phyloP scores from a whole-genome alignment of 1,140 invertebrate species.

The Zophobas atratus region DNA sequence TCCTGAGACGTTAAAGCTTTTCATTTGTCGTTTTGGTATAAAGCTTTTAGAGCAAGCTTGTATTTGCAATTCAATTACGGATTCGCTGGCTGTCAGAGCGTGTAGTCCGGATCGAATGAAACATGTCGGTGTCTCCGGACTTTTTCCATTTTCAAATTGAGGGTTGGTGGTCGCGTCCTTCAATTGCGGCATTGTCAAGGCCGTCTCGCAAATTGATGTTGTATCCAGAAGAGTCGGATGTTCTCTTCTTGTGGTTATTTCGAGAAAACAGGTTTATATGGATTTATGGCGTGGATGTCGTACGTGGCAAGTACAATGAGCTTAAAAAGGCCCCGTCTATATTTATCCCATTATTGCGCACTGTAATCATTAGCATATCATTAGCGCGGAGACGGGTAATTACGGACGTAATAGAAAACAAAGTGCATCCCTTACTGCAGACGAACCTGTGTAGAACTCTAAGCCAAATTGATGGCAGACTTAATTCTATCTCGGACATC shows the following conservation, averaged over 20 bases:
- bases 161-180: slow-evolving; percentile 33
- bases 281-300: slow-evolving; percentile 48
- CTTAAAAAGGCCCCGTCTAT: slow-evolving; percentile 41
- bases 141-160: slow-evolving; percentile 16
- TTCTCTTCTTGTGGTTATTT: slow-evolving; percentile 41
- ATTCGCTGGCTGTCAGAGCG: slow-evolving; percentile 33
- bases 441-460: neutral
- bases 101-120: slow-evolving; percentile 19
- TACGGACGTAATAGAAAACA: slow-evolving; percentile 23
- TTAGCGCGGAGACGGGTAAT: slow-evolving; percentile 44
- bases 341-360: slow-evolving; percentile 53
- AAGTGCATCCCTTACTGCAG: neutral
- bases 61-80: slow-evolving; percentile 35
- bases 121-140: slow-evolving; percentile 11
- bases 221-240: neutral
- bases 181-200: slow-evolving; percentile 40
- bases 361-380: slow-evolving; percentile 55
- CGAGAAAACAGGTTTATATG: slow-evolving; percentile 53
- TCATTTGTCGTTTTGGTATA: neutral
- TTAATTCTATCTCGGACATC: slow-evolving; percentile 38
- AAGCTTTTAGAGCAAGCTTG: slow-evolving; percentile 34
- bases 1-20: no score
- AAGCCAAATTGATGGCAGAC: slow-evolving; percentile 34
- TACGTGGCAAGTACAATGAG: slow-evolving; percentile 29
- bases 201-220: slow-evolving; percentile 34